Percentiles rank a stretch among this genome's conserved stretches.
phyloP scores from a whole-genome alignment of 92 coral and sea anemone genomes.

The Scolanthus callimorphus region DNA sequence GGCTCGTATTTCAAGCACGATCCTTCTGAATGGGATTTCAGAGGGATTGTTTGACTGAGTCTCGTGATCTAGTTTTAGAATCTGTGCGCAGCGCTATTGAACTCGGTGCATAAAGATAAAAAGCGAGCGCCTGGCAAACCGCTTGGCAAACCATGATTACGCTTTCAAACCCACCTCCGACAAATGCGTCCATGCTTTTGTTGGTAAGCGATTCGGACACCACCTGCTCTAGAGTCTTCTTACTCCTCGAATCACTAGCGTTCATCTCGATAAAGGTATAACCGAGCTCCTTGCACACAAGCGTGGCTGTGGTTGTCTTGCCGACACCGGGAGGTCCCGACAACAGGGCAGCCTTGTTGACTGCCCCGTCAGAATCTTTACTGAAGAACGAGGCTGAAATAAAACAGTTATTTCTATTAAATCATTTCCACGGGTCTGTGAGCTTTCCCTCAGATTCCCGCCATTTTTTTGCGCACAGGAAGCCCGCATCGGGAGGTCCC shows the following conservation, averaged over 20 bases:
- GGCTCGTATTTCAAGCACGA: too few species aligned
- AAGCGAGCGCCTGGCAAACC: too few species aligned
- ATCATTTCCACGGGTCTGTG: too few species aligned
- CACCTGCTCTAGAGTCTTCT: slow-evolving; percentile 72
- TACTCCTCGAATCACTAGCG: slow-evolving; percentile 92
- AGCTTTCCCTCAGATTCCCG: too few species aligned
- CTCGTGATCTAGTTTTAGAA: too few species aligned
- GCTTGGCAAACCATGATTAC: too few species aligned
- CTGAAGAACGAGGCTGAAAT: slow-evolving; percentile 66
- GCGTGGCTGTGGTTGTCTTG: slow-evolving; percentile 84
- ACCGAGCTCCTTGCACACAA: slow-evolving; percentile 91
- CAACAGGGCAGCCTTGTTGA: slow-evolving; percentile 74
- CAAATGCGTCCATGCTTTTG: slow-evolving; percentile 88
- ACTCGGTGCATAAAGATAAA: too few species aligned
- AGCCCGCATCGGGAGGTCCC: slow-evolving; percentile 93
- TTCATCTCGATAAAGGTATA: slow-evolving; percentile 87
- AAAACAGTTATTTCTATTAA: too few species aligned
- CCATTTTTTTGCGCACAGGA: too few species aligned
- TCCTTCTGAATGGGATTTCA: too few species aligned
- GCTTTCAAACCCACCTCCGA: slow-evolving; percentile 64
- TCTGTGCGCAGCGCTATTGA: too few species aligned
- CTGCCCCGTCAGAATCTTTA: slow-evolving; percentile 81
- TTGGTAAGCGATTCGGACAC: slow-evolving; percentile 72
- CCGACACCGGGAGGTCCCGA: slow-evolving; percentile 98
- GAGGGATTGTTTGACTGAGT: too few species aligned